Evolutionary conservation across 1,140 invertebrate species (phyloP), one percentile per base, ranked within the genome.

Genomic region (Zaprionus vittiger): DNA sequence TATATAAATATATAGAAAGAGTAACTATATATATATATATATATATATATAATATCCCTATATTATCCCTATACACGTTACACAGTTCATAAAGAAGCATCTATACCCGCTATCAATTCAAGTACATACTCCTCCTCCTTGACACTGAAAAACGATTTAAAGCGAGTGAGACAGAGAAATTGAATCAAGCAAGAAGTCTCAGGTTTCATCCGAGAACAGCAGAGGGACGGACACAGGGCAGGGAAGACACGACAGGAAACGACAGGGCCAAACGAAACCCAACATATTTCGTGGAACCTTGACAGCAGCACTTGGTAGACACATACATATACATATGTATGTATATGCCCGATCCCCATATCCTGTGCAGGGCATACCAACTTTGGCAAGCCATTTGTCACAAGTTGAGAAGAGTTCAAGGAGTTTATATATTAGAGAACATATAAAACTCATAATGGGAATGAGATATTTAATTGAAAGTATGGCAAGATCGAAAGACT

Each of bases 281-380:
- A 22, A 24, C 20, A 52, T 52, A 52, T 52, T 52, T 52, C 47
- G 20, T 52, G 47, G 47, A 52, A 52, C 47, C 47, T 24, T 24
- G 11, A 52, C 47, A 49, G 47, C 47, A 52, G 22, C 20, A 24
- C 41, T 38, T 38, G 37, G 14, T 15, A 15, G 5, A 38, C 41
- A 47, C 31, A 34, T 34, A 34, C 31, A 34, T 34, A 31, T 31
- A 47, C 31, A 34, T 34, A 34, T 9, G 11, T 34, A 31, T 31
- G 20, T 20, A 22, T 17, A 47, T 47, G 41, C n/a, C 6, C n/a
- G 41, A n/a, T 17, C 41, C 47, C 41, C 47, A 24, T 52, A 52
- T 52, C 47, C 47, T 52, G 47, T 24, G 20, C 47, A 52, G 47
- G 20, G 20, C 20, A 52, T 52, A 5, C 0, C 0, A 2, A 52